These are phyloP conservation scores for Limanda limanda DNA, from an alignment of 2,113 vertebrate genomes.

Conservation along the genomic window DNA sequence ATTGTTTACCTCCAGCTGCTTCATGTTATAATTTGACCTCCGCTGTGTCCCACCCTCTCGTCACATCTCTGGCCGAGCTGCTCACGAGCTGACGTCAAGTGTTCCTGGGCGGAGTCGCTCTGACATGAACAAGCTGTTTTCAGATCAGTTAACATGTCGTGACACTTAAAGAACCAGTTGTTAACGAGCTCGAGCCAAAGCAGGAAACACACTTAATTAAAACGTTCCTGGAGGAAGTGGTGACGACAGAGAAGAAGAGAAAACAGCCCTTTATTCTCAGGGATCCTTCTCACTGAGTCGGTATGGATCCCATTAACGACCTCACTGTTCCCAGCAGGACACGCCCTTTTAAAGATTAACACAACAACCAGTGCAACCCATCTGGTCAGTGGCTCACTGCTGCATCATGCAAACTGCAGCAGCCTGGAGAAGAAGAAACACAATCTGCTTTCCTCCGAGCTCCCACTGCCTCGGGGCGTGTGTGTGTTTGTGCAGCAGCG, in stretches of 20 bases:
- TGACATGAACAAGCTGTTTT: conserved; percentile 5
- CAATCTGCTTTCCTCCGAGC: conserved; percentile 11
- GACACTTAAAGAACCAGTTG: background rate
- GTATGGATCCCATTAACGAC: conserved; percentile 29
- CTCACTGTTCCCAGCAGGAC: conserved; percentile 25
- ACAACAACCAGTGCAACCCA: conserved; percentile 22
- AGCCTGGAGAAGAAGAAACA: background rate
- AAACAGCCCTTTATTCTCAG: background rate
- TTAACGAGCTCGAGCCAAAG: no score
- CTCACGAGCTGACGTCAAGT: conserved; percentile 9
- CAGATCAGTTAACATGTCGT: background rate
- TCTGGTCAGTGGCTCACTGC: background rate
- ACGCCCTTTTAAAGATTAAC: conserved; percentile 33
- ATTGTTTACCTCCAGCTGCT: conserved; percentile 33
- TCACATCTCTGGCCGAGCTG: conserved; percentile 24
- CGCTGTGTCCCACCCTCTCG: conserved; percentile 39
- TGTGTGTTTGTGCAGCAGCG: conserved; percentile 22
- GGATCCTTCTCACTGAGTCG: background rate
- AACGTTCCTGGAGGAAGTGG: background rate
- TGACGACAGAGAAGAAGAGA: no score
- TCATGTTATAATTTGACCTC: conserved; percentile 39
- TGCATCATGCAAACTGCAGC: conserved; percentile 17
- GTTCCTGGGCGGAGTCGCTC: conserved; percentile 38
- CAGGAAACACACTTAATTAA: background rate
- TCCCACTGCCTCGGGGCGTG: conserved; percentile 24